Conservation (phyloP, 1,140 invertebrate species). For the Trichonephila clavipes region DNA sequence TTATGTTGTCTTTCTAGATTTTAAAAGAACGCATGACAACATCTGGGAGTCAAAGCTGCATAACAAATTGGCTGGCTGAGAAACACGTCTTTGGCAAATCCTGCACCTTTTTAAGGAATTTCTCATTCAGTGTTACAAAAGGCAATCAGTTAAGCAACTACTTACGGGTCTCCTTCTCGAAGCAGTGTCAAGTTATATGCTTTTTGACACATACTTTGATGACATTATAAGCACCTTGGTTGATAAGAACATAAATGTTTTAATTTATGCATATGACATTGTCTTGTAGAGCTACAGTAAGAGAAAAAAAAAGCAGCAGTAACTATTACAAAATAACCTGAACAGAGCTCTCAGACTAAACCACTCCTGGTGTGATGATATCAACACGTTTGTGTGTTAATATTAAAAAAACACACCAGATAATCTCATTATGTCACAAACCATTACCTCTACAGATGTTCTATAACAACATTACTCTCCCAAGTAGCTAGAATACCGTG, state of each 20-base stretch:
- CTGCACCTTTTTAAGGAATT: no score
- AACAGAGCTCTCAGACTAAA: background rate
- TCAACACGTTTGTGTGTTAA: constrained; percentile 36
- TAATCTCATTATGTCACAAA: no score
- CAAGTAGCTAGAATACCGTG: no score
- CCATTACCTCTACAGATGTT: no score
- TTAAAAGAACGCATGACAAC: no score
- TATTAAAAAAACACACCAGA: no score
- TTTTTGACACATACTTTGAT: background rate
- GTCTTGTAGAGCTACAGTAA: constrained; percentile 9
- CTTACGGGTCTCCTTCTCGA: constrained; percentile 25
- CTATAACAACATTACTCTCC: no score
- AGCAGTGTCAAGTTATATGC: constrained; percentile 39
- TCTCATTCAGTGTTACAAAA: no score
- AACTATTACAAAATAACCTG: background rate
- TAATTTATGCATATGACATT: constrained; percentile 31
- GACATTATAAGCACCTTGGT: background rate
- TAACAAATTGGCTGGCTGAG: no score
- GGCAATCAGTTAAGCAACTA: background rate
- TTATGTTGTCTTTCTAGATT: no score
- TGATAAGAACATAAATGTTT: constrained; percentile 1
- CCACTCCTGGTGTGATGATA: constrained; percentile 13
- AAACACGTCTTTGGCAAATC: no score
- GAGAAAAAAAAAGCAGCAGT: background rate
- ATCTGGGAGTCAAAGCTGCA: no score